Conservation (phyloP, 2,888 invertebrate species). For the Rhingia rostrata region DNA sequence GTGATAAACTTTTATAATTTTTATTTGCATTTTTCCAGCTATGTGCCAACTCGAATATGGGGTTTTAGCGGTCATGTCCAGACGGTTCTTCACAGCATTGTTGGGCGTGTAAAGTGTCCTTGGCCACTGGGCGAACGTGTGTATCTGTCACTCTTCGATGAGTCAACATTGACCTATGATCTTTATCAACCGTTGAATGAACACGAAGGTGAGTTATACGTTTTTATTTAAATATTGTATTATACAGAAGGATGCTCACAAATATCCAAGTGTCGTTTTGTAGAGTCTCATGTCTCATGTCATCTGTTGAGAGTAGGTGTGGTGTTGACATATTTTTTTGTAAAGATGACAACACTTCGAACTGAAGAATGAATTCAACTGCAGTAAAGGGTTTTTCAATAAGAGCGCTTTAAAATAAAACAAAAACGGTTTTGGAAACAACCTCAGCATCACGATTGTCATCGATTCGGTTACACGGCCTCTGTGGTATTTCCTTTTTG, state of each 20-base stretch:
- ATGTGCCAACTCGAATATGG: constrained; percentile 95
- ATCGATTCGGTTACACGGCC: too few relatives aligned
- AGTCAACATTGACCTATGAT: constrained; percentile 95
- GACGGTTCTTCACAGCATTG: constrained; percentile 94
- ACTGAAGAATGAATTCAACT: constrained; percentile 1
- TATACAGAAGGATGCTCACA: not conserved
- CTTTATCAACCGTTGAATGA: constrained; percentile 92
- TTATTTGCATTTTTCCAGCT: constrained; percentile 85
- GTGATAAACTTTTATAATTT: not conserved
- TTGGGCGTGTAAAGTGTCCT: constrained; percentile 93
- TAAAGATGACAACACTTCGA: constrained; percentile 1
- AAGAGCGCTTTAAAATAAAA: too few relatives aligned
- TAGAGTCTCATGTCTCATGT: not conserved
- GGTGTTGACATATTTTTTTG: not conserved
- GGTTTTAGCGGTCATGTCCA: constrained; percentile 98
- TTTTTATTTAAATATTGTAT: constrained; percentile 4
- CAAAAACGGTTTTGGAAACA: too few relatives aligned
- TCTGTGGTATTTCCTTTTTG: too few relatives aligned
- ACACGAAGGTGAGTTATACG: constrained; percentile 86
- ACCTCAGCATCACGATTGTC: too few relatives aligned
- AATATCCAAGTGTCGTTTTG: not conserved
- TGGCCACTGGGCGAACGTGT: constrained; percentile 94
- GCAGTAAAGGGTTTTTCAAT: too few relatives aligned
- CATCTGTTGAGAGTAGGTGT: not conserved
- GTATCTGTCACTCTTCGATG: constrained; percentile 89